These are phyloP conservation scores for Euura saliciscinereae DNA, from an alignment of 1,140 invertebrate species.

Conservation along the genomic window DNA sequence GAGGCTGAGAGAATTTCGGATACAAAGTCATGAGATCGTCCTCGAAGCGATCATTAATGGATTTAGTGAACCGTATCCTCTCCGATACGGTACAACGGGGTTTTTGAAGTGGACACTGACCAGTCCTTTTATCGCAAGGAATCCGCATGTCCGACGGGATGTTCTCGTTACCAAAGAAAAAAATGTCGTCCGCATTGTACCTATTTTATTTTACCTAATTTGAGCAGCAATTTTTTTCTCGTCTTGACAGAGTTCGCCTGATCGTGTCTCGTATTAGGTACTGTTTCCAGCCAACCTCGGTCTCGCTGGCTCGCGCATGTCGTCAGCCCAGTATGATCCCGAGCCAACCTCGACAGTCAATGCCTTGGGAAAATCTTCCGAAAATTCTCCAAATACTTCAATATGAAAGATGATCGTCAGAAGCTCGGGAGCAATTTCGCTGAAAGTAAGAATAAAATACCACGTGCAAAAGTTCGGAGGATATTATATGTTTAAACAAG, in stretches of 20 bases:
- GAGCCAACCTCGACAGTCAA: not conserved
- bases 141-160: not conserved
- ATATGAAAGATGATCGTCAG: not conserved
- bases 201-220: too few relatives aligned
- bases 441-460: not conserved
- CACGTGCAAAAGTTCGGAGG: too few relatives aligned
- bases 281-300: not conserved
- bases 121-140: not conserved
- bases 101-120: not conserved
- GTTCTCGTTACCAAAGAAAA: not conserved
- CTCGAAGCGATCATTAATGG: not conserved
- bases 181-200: not conserved
- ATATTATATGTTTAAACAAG: too few relatives aligned
- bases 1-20: not conserved
- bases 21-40: not conserved
- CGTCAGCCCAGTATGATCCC: too few relatives aligned
- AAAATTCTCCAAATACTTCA: not conserved
- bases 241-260: not conserved
- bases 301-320: not conserved
- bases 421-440: not conserved
- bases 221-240: not conserved
- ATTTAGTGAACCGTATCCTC: not conserved
- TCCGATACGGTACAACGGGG: not conserved
- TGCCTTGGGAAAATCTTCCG: not conserved
- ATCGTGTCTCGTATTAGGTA: not conserved